Evolutionary conservation across 2,797 vertebrate genomes (phyloP), one percentile per base, ranked within the genome.

Genomic region (Gymnoscopelus braueri): DNA sequence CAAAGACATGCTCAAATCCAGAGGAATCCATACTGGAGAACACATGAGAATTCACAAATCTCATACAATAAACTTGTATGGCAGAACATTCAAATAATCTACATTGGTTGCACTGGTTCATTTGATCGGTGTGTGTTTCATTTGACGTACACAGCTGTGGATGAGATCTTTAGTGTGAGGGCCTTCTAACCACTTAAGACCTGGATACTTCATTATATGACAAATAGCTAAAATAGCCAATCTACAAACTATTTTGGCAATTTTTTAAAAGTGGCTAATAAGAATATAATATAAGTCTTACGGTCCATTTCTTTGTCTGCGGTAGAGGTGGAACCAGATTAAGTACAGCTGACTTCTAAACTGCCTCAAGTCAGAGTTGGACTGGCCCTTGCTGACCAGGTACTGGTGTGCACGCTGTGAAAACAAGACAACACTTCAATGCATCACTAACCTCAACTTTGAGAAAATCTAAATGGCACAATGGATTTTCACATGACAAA

Each of bases 281-380:
- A 10, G 2, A 44, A 39, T 39, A 7, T 39, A 39, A 7, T 39
- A 39, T 39, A 39, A 39, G 35, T 1, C 93, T 85, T 87, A 97
- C 95, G 93, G 92, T 26, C 82, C 67, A 69, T 85, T 92, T 49
- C 75, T 85, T 60, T 94, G 89, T 72, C 95, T 90, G 89, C 92
- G 88, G 79, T 96, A 96, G 14, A 97, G 90, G 6, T 94, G 87
- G 83, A 97, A 96, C 96, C 96, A 96, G 87, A 97, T 96, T 77
- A 84, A 55, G 67, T 92, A 90, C 52, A 97, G 92, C 71, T 97
- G 95, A 65, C 24, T 78, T 79, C 93, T 96, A 79, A 97, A 97
- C 57, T 78, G 64, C 4, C 72, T 89, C 72, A 89, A 70, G 60
- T 88, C 73, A 1, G 91, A 79, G 58, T 69, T 93, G 32, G 94